Base-by-base conservation (phyloP, 2,888 invertebrate genomes). In the Desoria tigrina region DNA sequence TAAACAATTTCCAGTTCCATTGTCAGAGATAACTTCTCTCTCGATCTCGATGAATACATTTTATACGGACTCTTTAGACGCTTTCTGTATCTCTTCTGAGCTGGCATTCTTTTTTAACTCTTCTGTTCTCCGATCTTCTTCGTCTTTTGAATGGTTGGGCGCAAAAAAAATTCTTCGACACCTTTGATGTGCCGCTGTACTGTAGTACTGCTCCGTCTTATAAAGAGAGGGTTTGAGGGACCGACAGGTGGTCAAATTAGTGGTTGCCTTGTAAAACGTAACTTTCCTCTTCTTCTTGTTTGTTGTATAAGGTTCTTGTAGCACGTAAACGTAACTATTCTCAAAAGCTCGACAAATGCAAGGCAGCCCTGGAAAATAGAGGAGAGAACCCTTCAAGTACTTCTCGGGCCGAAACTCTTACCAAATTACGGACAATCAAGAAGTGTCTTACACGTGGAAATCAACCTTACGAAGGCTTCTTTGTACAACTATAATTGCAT, bases 181-280 rank as follows among this genome's bases (percentile, higher is more conserved):
- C 45, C 71, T 71, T 71, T 71, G 73, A 71, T 66, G 64, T 73
- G 68, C 73, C 73, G 73, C 71, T 66, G 49, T 59, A 58, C 71
- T 66, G 49, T 59, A 58, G 49, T 66, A 66, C 70, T 69, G 55
- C 70, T 69, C 42, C 56, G 66, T 73, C 63, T 73, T 69, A 74
- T 72, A n/a, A n/a, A n/a, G n/a, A n/a, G n/a, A 76, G 68, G 70
- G 65, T 71, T 67, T 70, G 66, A 69, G 69, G 69, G 69, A 71
- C 73, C 72, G 73, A 73, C 72, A 74, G 75, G 72, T 74, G 75
- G 75, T 74, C 74, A 75, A 73, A 75, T 75, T 75, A 75, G 73
- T 75, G 75, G 74, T 73, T 75, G 62, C 67, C 69, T 69, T 71
- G 69, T 73, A 75, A 45, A 45, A 16, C 45, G 32, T 32, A 32